phyloP scores from a whole-genome alignment of 2,888 invertebrate genomes.

The Acrobeloides nanus region DNA sequence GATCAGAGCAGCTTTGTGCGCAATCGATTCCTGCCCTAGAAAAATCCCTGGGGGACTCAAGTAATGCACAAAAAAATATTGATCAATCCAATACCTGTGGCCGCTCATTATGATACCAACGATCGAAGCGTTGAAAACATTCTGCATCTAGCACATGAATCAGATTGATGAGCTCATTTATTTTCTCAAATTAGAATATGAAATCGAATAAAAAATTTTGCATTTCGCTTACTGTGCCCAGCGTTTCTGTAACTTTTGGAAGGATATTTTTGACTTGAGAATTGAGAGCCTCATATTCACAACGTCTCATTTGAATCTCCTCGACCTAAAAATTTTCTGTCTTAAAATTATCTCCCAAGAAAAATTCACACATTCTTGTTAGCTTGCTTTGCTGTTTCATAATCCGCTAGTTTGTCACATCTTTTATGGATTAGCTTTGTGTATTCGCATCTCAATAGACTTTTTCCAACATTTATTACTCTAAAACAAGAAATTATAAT shows the following conservation, averaged over 20 bases:
- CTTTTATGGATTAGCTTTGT: conserved; percentile 42
- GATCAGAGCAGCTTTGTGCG: too few species aligned
- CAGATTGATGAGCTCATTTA: conserved; percentile 13
- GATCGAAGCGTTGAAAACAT: conserved; percentile 13
- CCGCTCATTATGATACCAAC: too few species aligned
- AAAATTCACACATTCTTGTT: too few species aligned
- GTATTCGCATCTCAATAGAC: conserved; percentile 20
- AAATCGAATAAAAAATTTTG: too few species aligned
- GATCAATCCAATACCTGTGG: too few species aligned
- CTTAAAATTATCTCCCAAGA: too few species aligned
- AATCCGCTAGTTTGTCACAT: conserved; percentile 48
- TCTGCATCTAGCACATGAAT: conserved; percentile 11
- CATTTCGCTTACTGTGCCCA: too few species aligned
- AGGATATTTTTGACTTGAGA: conserved; percentile 39
- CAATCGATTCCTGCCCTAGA: too few species aligned
- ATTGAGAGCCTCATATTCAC: conserved; percentile 45
- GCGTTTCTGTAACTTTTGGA: conserved; percentile 37
- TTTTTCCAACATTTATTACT: too few species aligned
- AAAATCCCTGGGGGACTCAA: too few species aligned
- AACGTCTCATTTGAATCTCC: conserved; percentile 23
- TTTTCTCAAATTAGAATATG: conserved; percentile 18
- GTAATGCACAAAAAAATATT: too few species aligned
- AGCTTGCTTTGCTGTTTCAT: conserved; percentile 32
- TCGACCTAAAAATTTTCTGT: conserved; percentile 13
- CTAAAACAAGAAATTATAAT: too few species aligned